phyloP scores from a whole-genome alignment of 1,140 invertebrate species.

The Apis dorsata region DNA sequence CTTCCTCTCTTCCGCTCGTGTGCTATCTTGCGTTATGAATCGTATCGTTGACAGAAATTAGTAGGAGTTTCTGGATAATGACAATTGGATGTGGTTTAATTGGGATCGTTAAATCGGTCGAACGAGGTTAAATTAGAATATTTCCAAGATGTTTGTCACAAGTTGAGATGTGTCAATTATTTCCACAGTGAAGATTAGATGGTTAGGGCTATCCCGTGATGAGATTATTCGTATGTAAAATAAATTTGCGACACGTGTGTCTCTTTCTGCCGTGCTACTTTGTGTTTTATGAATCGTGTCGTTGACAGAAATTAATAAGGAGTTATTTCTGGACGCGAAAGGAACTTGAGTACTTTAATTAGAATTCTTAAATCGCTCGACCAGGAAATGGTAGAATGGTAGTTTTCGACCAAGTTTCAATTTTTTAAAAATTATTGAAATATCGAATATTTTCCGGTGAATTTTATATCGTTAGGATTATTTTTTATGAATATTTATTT shows the following conservation, averaged over 20 bases:
- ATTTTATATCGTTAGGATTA: too few species aligned
- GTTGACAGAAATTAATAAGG: slow-evolving; percentile 3
- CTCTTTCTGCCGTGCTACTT: background rate
- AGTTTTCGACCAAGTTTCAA: too few species aligned
- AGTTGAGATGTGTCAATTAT: background rate
- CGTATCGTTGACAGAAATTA: slow-evolving; percentile 1
- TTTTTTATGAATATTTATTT: too few species aligned
- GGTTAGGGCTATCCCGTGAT: too few species aligned
- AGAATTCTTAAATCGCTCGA: too few species aligned
- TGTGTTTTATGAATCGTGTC: background rate
- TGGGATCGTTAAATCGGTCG: too few species aligned
- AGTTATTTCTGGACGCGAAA: background rate
- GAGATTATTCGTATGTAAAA: too few species aligned
- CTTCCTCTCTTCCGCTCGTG: background rate
- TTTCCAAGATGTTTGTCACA: background rate
- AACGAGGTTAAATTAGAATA: background rate
- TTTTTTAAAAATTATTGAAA: too few species aligned
- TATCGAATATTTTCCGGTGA: too few species aligned
- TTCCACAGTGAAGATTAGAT: background rate
- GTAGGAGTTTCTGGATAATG: background rate
- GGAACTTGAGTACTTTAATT: too few species aligned
- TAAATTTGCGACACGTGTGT: too few species aligned
- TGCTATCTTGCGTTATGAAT: background rate
- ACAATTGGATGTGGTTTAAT: background rate
- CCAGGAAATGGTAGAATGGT: too few species aligned